Conservation (phyloP, 1,140 invertebrate species). For the Penaeus chinensis region DNA sequence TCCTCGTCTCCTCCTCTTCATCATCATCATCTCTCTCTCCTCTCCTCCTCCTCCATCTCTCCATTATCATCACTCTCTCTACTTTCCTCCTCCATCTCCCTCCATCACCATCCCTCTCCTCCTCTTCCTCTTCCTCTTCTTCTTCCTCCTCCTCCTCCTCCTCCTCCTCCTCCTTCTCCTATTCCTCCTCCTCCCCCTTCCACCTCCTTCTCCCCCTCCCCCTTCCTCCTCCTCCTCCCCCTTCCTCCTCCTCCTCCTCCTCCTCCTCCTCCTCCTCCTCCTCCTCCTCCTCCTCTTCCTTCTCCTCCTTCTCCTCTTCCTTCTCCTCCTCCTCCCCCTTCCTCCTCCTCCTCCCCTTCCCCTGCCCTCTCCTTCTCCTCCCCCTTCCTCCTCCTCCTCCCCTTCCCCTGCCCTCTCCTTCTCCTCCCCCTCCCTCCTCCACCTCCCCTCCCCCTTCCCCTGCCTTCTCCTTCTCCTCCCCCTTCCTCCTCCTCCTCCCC, state of each 20-base stretch:
- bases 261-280: not conserved
- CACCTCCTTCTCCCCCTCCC: slow-evolving; percentile 1
- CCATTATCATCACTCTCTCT: not conserved
- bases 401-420: not conserved
- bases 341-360: not conserved
- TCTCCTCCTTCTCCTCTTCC: not conserved
- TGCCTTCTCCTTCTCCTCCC: not conserved
- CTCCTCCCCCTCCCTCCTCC: not conserved
- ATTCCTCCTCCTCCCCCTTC: no score
- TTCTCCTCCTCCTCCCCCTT: not conserved
- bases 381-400: not conserved
- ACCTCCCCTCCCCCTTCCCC: not conserved
- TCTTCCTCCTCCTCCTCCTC: not conserved
- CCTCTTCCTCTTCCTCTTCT: not conserved
- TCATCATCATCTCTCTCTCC: no score
- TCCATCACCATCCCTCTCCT: not conserved
- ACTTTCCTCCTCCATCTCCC: not conserved
- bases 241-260: not conserved
- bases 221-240: no score
- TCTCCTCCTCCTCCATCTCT: no score
- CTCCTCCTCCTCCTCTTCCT: not conserved
- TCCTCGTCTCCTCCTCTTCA: no score
- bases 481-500: not conserved
- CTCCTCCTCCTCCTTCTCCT: not conserved
- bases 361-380: not conserved